Percentiles rank a stretch among this genome's conserved stretches.
Conservation (phyloP, 2,113 vertebrate genomes). For the Lepus europaeus region DNA sequence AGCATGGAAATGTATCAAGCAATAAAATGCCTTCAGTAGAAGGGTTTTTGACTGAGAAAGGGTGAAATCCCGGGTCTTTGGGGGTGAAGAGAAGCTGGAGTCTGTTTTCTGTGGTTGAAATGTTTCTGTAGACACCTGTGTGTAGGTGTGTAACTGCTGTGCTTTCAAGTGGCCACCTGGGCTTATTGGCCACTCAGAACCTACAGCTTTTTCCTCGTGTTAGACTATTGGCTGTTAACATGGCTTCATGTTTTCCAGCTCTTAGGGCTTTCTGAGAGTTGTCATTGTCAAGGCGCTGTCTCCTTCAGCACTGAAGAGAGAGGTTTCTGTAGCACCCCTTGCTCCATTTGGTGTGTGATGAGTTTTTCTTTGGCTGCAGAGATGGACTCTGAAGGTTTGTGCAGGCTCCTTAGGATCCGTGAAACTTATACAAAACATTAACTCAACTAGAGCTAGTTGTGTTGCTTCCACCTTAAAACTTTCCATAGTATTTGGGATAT, state of each 20-base stretch:
- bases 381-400: background rate
- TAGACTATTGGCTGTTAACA: background rate
- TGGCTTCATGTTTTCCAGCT: background rate
- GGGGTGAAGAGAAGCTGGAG: background rate
- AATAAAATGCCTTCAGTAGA: background rate
- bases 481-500: background rate
- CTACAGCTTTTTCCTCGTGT: background rate
- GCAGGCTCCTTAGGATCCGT: background rate
- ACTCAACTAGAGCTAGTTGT: background rate
- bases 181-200: background rate
- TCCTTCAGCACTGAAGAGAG: background rate
- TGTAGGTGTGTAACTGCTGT: background rate
- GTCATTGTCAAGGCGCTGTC: background rate
- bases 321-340: background rate
- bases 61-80: background rate
- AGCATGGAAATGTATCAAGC: background rate
- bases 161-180: background rate
- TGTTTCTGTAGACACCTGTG: background rate
- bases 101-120: background rate
- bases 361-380: background rate
- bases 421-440: background rate
- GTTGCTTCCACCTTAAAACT: background rate
- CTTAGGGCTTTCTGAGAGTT: background rate
- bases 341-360: background rate
- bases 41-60: slow-evolving; percentile 1